Evolutionary conservation across 2,113 vertebrate species (phyloP).

Genomic region (Synodontis membranacea): DNA sequence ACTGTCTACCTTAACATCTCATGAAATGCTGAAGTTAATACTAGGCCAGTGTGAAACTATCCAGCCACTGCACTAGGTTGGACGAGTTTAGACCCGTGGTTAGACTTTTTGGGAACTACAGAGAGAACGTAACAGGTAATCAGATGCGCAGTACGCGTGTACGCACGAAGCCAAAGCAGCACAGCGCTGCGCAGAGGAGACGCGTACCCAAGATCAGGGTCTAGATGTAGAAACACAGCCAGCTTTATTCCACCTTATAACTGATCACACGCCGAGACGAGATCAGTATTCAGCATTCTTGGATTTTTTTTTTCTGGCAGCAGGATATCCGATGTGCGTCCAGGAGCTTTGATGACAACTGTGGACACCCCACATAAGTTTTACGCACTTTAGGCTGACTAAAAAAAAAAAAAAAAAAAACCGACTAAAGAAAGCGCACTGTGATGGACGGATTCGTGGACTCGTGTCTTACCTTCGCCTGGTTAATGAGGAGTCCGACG

Average conservation of each 20-base stretch:
- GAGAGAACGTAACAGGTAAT: too few relatives aligned
- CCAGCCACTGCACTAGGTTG: not conserved
- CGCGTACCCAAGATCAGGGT: not conserved
- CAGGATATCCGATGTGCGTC: not conserved
- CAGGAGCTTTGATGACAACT: not conserved
- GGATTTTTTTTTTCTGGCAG: not conserved
- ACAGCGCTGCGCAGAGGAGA: not conserved
- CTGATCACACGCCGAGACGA: not conserved
- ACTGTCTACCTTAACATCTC: not conserved
- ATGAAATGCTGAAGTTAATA: not conserved
- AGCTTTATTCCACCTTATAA: not conserved
- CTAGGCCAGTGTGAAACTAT: not conserved
- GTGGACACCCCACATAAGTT: not conserved
- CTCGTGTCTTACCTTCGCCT: slow-evolving; percentile 84
- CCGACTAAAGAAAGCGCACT: not conserved
- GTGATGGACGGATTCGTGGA: not conserved
- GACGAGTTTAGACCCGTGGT: not conserved
- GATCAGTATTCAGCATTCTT: not conserved
- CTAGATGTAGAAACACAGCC: not conserved
- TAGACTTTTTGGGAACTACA: not conserved
- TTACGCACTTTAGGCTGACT: not conserved
- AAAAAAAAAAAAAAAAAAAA: not conserved
- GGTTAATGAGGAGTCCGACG: slow-evolving; percentile 92
- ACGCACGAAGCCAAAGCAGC: not conserved
- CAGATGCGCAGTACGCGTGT: not conserved